Base-by-base conservation (phyloP, 2,797 vertebrate genomes). In the Apodemus agrarius region DNA sequence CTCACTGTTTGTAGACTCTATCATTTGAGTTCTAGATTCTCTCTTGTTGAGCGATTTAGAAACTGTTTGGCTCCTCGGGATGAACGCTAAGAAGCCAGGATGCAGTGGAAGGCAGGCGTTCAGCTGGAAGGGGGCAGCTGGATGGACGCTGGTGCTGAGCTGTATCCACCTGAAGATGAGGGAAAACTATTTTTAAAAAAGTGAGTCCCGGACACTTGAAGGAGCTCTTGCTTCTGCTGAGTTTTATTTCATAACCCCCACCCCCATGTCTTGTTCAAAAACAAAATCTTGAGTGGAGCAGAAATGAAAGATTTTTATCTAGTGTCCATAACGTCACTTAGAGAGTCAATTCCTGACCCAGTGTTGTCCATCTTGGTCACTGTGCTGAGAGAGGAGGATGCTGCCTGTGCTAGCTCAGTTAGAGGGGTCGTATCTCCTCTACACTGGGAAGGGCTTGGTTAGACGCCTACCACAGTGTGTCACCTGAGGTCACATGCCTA, bases 41-140 rank as follows among this genome's bases (percentile, higher is more conserved):
- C 43, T 69, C 6, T 94, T 94, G 61, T 21, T 80, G n/a, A n/a
- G 13, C 74, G 67, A 80, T 72, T 81, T 95, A 91, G 75, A 86
- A 91, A 85, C 31, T 21, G 65, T 59, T 82, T 82, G 63, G 54
- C 7, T 91, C 90, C 90, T 93, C 81, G 83, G 79, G 54, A 81
- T 93, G 75, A 84, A 93, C 46, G 80, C 92, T 91, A 76, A 87
- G 86, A 90, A 72, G 40, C 84, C 87, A 63, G 63, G 93, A 61
- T 93, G 69, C 82, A 86, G 59, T 29, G 81, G 49, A 89, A 96
- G 79, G 74, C 57, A 61, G 87, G 34, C 6, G 0, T 65, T 94
- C 29, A 67, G 29, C 72, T 92, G 93, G 93, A 92, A 57, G 69
- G 72, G 84, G 78, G 89, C 79, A 21, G 59, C 88, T 91, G 94